phyloP scores from a whole-genome alignment of 2,797 vertebrate species.

The Masticophis lateralis region DNA sequence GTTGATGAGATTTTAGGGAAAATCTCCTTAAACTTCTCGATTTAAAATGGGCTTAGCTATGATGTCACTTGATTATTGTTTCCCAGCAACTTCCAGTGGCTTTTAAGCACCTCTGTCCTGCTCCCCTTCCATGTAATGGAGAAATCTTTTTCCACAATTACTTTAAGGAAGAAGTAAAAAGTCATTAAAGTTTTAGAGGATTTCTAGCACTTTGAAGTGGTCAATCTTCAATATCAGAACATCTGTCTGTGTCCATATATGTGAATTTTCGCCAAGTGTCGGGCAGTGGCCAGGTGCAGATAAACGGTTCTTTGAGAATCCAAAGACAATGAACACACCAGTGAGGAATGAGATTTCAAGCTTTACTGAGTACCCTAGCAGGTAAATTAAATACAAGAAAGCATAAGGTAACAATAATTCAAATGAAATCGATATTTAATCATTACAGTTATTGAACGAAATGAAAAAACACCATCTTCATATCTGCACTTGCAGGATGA shows the following conservation, averaged over 20 bases:
- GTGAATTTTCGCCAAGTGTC: background rate
- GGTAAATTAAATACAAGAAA: background rate
- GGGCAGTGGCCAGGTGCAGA: background rate
- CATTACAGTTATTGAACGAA: background rate
- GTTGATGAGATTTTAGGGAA: background rate
- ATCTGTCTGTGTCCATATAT: rapidly evolving
- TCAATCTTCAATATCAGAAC: background rate
- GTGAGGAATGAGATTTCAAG: background rate
- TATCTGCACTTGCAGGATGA: background rate
- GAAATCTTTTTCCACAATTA: background rate
- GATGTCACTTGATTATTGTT: background rate
- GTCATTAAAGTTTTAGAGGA: background rate
- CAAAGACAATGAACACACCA: background rate
- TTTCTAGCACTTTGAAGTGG: background rate
- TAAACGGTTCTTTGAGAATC: background rate
- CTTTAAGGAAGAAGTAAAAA: background rate
- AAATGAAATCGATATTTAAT: background rate
- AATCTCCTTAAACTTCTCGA: background rate
- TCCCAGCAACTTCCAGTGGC: background rate
- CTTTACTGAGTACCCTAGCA: background rate
- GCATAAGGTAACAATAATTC: background rate
- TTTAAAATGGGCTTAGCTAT: background rate
- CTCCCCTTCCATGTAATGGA: background rate
- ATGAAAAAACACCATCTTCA: background rate
- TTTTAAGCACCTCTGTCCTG: background rate